A percentile compares a stretch with the other conserved stretches of the same genome.
These are phyloP conservation scores for Zingel zingel DNA, from an alignment of 2,113 vertebrate species.

Conservation along the genomic window DNA sequence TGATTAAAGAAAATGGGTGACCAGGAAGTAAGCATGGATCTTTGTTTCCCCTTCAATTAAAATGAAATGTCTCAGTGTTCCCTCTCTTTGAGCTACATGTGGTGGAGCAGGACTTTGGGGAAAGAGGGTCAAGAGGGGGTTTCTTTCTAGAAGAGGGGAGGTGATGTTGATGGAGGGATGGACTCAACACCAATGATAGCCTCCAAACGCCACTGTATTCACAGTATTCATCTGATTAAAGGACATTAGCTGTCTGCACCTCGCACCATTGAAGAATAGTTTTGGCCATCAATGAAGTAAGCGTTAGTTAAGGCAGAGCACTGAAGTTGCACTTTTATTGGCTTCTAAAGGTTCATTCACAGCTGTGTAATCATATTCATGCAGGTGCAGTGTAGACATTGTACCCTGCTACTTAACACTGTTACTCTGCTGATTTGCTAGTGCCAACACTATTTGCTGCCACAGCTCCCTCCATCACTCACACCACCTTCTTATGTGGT, in stretches of 20 bases:
- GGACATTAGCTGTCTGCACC: not conserved
- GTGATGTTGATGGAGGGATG: constrained; percentile 58
- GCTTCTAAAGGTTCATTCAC: not conserved
- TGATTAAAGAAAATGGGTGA: constrained; percentile 82
- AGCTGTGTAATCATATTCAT: not conserved
- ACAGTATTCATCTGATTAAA: constrained; percentile 4
- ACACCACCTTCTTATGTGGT: not conserved
- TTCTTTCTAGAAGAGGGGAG: constrained; percentile 13
- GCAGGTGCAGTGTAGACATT: not conserved
- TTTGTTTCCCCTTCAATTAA: constrained; percentile 81
- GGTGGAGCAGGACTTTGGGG: constrained; percentile 45
- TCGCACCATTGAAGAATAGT: not conserved
- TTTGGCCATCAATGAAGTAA: not conserved
- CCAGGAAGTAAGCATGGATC: constrained; percentile 77
- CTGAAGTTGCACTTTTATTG: not conserved
- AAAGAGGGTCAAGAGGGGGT: constrained; percentile 10
- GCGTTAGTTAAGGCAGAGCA: not conserved
- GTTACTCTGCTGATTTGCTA: not conserved
- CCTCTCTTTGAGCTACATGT: constrained; percentile 60
- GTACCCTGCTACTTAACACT: not conserved
- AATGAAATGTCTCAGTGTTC: constrained; percentile 78
- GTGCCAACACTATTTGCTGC: not conserved
- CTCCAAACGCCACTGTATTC: constrained; percentile 29
- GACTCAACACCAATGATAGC: constrained; percentile 22
- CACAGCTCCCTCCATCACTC: not conserved